Evolutionary conservation across 2,888 invertebrate genomes (phyloP).

Genomic region (Drosophila melanocephala): DNA sequence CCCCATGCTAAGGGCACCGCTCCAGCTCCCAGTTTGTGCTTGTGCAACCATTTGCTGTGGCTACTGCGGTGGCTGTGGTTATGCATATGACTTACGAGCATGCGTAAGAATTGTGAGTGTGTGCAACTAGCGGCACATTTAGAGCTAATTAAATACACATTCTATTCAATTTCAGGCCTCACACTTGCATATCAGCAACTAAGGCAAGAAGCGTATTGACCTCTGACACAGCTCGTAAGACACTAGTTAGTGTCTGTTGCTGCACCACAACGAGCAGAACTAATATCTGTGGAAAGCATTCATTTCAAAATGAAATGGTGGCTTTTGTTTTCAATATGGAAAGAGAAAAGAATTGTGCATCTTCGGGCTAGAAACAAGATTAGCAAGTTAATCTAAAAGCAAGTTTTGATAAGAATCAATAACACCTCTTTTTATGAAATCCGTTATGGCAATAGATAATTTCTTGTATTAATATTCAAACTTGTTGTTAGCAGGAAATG

Average conservation of each 20-base stretch:
- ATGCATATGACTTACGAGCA: slow-evolving; percentile 10
- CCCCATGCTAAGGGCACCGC: slow-evolving; percentile 37
- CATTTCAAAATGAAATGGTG: neutral
- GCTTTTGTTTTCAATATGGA: no score
- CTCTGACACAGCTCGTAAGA: slow-evolving; percentile 28
- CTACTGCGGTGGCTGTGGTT: slow-evolving; percentile 34
- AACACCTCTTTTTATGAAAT: no score
- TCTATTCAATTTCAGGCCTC: slow-evolving; percentile 55
- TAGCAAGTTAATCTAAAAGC: no score
- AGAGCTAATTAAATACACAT: slow-evolving; percentile 66
- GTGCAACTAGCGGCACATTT: slow-evolving; percentile 70
- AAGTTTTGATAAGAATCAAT: no score
- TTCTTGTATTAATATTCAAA: no score
- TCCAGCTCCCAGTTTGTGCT: slow-evolving; percentile 15
- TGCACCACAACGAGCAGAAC: neutral
- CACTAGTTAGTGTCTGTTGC: neutral
- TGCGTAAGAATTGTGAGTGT: slow-evolving; percentile 33
- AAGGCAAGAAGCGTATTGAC: slow-evolving; percentile 50
- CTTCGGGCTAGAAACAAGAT: no score
- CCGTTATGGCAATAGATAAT: no score
- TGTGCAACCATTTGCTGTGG: slow-evolving; percentile 27
- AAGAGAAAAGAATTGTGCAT: neutral
- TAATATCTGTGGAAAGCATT: slow-evolving; percentile 4
- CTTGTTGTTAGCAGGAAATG: neutral
- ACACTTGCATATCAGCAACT: slow-evolving; percentile 50